phyloP scores from a whole-genome alignment of 2,797 vertebrate species.

The Micrastur ruficollis region DNA sequence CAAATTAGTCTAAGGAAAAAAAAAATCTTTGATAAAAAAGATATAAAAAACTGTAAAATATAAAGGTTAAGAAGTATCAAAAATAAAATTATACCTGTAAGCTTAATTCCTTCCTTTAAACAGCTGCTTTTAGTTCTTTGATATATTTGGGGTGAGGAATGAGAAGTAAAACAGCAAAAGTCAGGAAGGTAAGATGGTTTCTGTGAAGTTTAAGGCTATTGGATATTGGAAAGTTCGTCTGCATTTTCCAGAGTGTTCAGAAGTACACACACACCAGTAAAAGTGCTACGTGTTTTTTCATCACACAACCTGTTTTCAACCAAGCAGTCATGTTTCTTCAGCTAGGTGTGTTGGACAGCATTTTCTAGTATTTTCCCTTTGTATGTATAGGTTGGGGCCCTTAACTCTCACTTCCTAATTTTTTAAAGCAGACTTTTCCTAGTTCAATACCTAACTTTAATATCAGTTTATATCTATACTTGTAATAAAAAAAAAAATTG shows the following conservation, averaged over 20 bases:
- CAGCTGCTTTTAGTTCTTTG: background rate
- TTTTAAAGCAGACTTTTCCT: background rate
- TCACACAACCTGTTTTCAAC: background rate
- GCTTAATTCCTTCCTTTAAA: background rate
- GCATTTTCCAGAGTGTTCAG: background rate
- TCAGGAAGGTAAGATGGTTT: background rate
- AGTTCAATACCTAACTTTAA: background rate
- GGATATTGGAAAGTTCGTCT: background rate
- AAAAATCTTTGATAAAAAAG: background rate
- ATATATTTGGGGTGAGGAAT: background rate
- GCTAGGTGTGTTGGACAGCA: background rate
- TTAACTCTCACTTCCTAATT: background rate
- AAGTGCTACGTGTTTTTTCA: background rate
- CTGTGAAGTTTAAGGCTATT: background rate
- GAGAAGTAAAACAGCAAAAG: background rate
- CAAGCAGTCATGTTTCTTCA: background rate
- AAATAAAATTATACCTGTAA: background rate
- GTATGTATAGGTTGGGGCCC: background rate
- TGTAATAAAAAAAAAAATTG: background rate
- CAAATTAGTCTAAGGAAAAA: background rate
- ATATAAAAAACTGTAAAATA: background rate
- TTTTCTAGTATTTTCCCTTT: background rate
- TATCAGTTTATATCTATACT: background rate
- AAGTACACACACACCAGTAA: background rate
- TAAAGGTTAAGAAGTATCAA: background rate